Evolutionary conservation across 2,113 vertebrate genomes (phyloP).

Genomic region (Brienomyrus longianalis): DNA sequence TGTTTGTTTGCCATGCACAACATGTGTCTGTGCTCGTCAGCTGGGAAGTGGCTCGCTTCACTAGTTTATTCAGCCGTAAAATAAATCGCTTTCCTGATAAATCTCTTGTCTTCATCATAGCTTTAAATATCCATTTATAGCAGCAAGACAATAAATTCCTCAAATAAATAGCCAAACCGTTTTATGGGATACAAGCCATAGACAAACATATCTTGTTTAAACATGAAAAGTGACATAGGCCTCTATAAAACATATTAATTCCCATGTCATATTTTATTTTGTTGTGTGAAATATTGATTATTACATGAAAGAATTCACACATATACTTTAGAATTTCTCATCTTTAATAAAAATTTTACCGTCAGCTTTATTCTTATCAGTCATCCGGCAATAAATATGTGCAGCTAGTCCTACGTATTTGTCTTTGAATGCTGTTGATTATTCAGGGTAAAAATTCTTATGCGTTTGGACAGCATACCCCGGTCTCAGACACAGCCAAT

Average conservation of each 20-base stretch:
- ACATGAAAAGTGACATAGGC: neutral
- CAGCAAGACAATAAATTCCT: neutral
- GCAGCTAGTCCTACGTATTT: neutral
- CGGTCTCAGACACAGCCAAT: neutral
- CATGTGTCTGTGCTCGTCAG: neutral
- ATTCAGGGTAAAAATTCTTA: neutral
- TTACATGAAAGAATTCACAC: neutral
- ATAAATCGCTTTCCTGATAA: neutral
- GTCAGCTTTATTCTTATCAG: neutral
- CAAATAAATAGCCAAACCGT: neutral
- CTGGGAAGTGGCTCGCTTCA: neutral
- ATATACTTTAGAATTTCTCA: neutral
- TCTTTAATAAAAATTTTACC: neutral
- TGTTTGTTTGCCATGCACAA: neutral
- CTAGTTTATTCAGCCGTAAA: conserved; percentile 5
- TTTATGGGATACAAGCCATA: neutral
- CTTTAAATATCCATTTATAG: conserved; percentile 3
- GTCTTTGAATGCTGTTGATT: neutral
- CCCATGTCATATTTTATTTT: neutral
- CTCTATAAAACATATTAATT: neutral
- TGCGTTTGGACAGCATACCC: neutral
- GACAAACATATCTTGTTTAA: neutral
- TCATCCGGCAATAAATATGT: neutral
- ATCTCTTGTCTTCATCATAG: neutral
- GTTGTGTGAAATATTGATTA: neutral